phyloP scores from a whole-genome alignment of 92 coral and sea anemone species.

The Zoanthus sansibaricus region DNA sequence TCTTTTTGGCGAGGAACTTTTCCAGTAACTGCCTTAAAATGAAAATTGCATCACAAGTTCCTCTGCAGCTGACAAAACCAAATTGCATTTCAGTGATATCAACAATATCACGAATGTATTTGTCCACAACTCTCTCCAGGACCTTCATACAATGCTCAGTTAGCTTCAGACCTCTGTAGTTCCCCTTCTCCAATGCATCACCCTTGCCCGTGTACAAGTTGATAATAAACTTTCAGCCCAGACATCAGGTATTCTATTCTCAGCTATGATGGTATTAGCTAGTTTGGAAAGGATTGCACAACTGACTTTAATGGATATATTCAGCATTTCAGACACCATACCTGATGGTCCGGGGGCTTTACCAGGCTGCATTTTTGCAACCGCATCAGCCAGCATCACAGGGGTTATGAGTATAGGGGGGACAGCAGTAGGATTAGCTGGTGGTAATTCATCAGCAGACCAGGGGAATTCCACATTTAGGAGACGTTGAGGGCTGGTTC shows the following conservation, averaged over 20 bases:
- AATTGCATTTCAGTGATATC: neutral
- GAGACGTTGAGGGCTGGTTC: constrained; percentile 33
- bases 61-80: neutral
- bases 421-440: constrained; percentile 38
- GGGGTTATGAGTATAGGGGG: constrained; percentile 46
- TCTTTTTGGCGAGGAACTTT: neutral
- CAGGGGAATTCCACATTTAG: constrained; percentile 56
- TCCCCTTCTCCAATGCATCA: too few relatives aligned
- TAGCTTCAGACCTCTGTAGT: too few relatives aligned
- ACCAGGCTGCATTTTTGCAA: neutral
- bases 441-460: constrained; percentile 40
- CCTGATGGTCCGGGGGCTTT: too few relatives aligned
- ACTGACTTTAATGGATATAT: too few relatives aligned
- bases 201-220: too few relatives aligned
- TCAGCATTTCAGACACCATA: too few relatives aligned
- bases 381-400: constrained; percentile 40
- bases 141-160: too few relatives aligned
- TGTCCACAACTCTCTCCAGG: neutral
- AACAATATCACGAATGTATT: neutral
- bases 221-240: too few relatives aligned
- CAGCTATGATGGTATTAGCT: too few relatives aligned
- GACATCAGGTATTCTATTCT: too few relatives aligned
- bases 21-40: neutral
- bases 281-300: too few relatives aligned
- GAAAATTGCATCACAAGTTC: neutral